phyloP scores from a whole-genome alignment of 2,113 vertebrate genomes.

The Hystrix brachyura region DNA sequence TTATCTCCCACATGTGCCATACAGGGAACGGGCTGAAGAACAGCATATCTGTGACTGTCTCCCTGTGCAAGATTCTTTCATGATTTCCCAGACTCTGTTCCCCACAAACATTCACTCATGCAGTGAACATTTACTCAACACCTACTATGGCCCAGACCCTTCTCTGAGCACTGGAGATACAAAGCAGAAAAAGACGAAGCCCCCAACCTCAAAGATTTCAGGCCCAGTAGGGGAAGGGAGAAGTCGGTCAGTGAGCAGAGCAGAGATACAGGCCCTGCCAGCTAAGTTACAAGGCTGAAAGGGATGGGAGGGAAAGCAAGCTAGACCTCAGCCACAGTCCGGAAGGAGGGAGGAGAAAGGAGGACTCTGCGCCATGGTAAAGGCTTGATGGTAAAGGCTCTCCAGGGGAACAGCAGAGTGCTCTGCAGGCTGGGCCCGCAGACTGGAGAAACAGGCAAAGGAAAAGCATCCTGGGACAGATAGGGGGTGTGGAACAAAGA shows the following conservation, averaged over 20 bases:
- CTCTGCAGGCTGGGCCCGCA: background rate
- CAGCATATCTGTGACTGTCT: background rate
- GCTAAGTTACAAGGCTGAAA: background rate
- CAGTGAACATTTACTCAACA: background rate
- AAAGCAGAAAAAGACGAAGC: background rate
- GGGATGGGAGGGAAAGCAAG: background rate
- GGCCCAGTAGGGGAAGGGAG: rapidly evolving
- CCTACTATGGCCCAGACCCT: rapidly evolving
- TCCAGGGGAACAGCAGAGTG: rapidly evolving
- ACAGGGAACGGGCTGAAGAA: background rate
- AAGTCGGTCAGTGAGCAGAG: background rate
- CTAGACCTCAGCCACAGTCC: background rate
- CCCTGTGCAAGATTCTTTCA: background rate
- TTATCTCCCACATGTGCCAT: background rate
- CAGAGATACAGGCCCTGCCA: background rate
- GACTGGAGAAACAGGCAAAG: background rate
- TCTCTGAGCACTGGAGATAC: background rate
- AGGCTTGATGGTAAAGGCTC: background rate
- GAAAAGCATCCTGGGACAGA: background rate
- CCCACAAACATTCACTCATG: background rate
- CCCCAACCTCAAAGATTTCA: background rate
- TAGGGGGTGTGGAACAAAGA: background rate
- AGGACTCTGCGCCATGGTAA: background rate
- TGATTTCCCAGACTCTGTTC: background rate
- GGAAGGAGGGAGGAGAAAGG: background rate